These are phyloP conservation scores for Dendroctonus ponderosae DNA, from an alignment of 1,140 invertebrate species.

Conservation along the genomic window DNA sequence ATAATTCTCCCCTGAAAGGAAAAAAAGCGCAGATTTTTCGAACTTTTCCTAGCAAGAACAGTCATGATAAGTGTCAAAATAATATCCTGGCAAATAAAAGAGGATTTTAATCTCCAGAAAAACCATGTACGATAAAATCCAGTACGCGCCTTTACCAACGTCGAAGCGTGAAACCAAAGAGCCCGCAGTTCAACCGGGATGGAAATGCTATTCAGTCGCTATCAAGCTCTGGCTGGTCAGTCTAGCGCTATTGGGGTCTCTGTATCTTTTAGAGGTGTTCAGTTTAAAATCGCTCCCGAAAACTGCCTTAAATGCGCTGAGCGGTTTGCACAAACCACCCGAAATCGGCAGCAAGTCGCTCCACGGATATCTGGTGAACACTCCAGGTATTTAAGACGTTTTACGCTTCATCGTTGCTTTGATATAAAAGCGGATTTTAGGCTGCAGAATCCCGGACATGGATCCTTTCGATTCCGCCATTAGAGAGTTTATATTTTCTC, in stretches of 20 bases:
- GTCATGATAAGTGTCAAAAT: no score
- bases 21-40: no score
- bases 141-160: no score
- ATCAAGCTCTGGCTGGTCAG: constrained; percentile 1
- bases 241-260: not conserved
- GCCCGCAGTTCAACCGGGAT: no score
- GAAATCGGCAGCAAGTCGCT: not conserved
- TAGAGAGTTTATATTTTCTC: constrained; percentile 52
- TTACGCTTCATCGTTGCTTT: not conserved
- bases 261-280: not conserved
- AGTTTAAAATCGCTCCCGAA: not conserved
- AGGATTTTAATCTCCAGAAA: no score
- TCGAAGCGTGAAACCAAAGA: no score
- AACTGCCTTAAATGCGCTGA: not conserved
- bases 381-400: constrained; percentile 4
- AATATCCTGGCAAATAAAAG: no score
- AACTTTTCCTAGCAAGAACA: no score
- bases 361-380: constrained; percentile 9
- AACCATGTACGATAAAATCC: no score
- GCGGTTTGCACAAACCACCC: not conserved
- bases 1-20: no score
- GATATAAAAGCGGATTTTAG: constrained; percentile 40
- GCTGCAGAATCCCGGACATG: constrained; percentile 77
- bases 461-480: constrained; percentile 66
- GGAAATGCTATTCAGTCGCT: not conserved